Base-by-base conservation (phyloP, 2,113 vertebrate genomes). In the Ceyx melanurus region DNA sequence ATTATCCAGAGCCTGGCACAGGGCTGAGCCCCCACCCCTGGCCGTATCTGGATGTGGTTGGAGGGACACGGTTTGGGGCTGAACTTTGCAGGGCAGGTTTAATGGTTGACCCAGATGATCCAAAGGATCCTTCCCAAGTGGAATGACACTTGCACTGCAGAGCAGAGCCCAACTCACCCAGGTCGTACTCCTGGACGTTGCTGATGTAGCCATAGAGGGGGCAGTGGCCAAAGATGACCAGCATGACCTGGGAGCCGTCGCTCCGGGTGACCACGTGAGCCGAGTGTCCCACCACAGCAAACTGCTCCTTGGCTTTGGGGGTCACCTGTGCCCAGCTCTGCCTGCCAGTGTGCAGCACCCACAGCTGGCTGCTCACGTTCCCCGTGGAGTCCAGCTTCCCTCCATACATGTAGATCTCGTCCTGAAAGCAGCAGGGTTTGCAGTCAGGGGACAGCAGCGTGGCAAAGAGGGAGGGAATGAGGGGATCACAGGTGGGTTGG, bases 201-300 rank as follows among this genome's bases (percentile, higher is more conserved):
- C 98, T 99, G 98, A 99, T 98, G 89, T 99, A 99, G 5, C 99
- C 99, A 0, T 99, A 99, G 18, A 99, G 98, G 58, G 99, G 99
- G 50, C 99, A 99, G 97, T 99, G 99, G 33, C 99, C 99, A 1
- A 99, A 99, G 91, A 99, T 96, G 37, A 99, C 98, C 2, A 99
- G 97, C 98, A 99, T 99, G 95, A 99, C 97, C 0, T 97, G 90
- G 2, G 94, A 97, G 22, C 96, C 96, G 3, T 91, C 96, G 4
- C 50, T 15, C 62, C 98, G 94, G 1, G 97, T 98, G 72, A 99
- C 97, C 0, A 99, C 94, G 94, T 99, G 99, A 3, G 99, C 98
- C 0, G 99, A 99, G 94, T 99, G 99, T 16, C 99, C 99, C 31
- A 99, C 99, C 65, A 99, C 99, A 0, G 99, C 98, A 0, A 99